These are phyloP conservation scores for Nothoprocta perdicaria DNA, from an alignment of 2,113 vertebrate genomes.

Conservation along the genomic window DNA sequence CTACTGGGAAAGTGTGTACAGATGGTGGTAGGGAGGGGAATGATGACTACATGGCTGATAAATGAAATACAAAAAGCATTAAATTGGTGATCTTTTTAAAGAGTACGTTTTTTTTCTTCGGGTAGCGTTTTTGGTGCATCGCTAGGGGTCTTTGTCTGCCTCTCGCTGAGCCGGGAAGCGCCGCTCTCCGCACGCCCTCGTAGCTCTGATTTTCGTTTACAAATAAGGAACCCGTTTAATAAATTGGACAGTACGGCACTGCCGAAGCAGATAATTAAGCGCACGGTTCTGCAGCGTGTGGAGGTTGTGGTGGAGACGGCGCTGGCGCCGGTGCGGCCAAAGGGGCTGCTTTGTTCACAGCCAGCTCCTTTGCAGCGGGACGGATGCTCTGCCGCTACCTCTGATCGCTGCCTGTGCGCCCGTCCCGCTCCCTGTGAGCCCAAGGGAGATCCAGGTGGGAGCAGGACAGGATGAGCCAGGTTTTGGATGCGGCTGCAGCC, in stretches of 20 bases:
- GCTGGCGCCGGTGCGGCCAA: not conserved
- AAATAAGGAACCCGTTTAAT: slow-evolving; percentile 67
- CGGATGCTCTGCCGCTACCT: too few species aligned
- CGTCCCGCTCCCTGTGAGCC: too few species aligned
- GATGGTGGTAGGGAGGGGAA: slow-evolving; percentile 77
- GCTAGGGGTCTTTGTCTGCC: slow-evolving; percentile 58
- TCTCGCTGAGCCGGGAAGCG: slow-evolving; percentile 64
- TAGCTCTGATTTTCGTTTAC: slow-evolving; percentile 70
- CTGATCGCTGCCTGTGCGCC: too few species aligned
- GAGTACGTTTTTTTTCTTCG: slow-evolving; percentile 44
- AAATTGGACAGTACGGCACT: slow-evolving; percentile 66
- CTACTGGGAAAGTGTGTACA: slow-evolving; percentile 83
- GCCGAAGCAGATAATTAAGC: slow-evolving; percentile 73
- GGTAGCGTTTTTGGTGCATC: slow-evolving; percentile 52
- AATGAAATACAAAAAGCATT: slow-evolving; percentile 72
- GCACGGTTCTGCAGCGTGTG: slow-evolving; percentile 34
- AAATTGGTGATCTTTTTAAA: slow-evolving; percentile 70
- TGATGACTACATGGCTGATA: slow-evolving; percentile 71
- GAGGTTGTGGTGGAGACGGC: slow-evolving; percentile 66
- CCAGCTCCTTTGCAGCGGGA: not conserved
- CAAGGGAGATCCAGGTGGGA: too few species aligned
- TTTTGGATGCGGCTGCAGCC: too few species aligned
- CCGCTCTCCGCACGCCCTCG: slow-evolving; percentile 35
- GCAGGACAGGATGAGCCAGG: too few species aligned
- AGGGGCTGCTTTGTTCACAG: slow-evolving; percentile 72